A percentile compares a stretch with the other conserved stretches of the same genome.
Evolutionary conservation across 53 echinoderm and acorn worm species (phyloP).

Genomic region (Echinometra lucunter): DNA sequence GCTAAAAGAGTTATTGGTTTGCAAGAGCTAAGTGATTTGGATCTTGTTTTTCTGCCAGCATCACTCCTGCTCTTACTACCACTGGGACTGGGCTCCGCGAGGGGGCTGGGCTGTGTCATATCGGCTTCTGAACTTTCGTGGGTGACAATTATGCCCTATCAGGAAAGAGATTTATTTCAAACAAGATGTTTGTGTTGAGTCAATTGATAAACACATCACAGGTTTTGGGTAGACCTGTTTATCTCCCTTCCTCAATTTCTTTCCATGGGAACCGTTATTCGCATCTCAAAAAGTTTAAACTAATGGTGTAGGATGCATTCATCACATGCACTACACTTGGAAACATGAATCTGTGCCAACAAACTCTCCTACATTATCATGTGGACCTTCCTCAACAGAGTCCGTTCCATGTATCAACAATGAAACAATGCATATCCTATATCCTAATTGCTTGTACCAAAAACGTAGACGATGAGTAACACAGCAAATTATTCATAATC

Average conservation of each 20-base stretch:
- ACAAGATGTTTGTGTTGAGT: conserved; percentile 60
- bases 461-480: not conserved
- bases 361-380: not conserved
- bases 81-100: not conserved
- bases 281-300: not conserved
- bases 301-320: conserved; percentile 33
- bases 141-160: conserved; percentile 64
- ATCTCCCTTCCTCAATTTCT: not conserved
- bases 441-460: not conserved
- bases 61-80: not conserved
- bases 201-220: conserved; percentile 60
- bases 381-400: not conserved
- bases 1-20: conserved; percentile 58
- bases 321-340: not conserved
- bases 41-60: conserved; percentile 61
- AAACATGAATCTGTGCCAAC: not conserved
- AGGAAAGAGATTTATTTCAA: conserved; percentile 53
- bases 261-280: conserved; percentile 1
- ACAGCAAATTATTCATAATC: not conserved
- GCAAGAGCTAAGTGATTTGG: conserved; percentile 52
- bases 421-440: not conserved
- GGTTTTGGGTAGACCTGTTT: conserved; percentile 29
- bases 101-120: conserved; percentile 43
- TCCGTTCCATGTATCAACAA: too few relatives aligned
- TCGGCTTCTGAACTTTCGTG: conserved; percentile 35